Evolutionary conservation across 1,140 invertebrate genomes (phyloP).

Genomic region (Littorina saxatilis): DNA sequence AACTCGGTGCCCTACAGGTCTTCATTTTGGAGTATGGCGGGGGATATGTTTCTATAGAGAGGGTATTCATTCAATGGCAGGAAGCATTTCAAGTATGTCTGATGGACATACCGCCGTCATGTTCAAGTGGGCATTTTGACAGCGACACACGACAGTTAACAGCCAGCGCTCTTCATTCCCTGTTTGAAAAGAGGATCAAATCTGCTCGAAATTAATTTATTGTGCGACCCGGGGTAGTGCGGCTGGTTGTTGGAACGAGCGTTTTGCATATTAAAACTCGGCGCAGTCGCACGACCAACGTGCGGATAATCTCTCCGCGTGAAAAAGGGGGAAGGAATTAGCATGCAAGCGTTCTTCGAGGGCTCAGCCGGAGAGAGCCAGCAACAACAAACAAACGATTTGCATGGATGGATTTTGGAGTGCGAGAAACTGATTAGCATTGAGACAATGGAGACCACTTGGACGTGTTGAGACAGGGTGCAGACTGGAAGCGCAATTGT

Average conservation of each 20-base stretch:
- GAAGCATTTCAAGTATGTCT: no score
- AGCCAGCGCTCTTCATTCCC: no score
- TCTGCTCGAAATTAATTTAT: constrained; percentile 30
- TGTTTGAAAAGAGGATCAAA: neutral
- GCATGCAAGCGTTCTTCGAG: neutral
- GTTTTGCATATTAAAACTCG: constrained; percentile 32
- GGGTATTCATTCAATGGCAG: no score
- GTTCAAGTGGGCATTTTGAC: no score
- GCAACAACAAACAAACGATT: constrained; percentile 13
- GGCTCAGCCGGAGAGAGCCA: neutral
- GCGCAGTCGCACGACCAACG: neutral
- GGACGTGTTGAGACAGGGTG: neutral
- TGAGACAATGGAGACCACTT: constrained; percentile 19
- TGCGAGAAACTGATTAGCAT: constrained; percentile 1
- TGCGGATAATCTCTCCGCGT: neutral
- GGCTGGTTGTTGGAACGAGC: neutral
- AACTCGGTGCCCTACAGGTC: no score
- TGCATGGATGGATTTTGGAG: neutral
- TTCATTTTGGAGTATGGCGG: no score
- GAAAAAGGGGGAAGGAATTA: neutral
- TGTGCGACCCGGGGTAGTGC: neutral
- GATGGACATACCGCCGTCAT: no score
- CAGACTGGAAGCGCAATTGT: neutral
- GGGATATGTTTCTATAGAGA: no score
- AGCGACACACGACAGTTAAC: no score